phyloP scores from a whole-genome alignment of 2,113 vertebrate genomes.

The Etheostoma spectabile region DNA sequence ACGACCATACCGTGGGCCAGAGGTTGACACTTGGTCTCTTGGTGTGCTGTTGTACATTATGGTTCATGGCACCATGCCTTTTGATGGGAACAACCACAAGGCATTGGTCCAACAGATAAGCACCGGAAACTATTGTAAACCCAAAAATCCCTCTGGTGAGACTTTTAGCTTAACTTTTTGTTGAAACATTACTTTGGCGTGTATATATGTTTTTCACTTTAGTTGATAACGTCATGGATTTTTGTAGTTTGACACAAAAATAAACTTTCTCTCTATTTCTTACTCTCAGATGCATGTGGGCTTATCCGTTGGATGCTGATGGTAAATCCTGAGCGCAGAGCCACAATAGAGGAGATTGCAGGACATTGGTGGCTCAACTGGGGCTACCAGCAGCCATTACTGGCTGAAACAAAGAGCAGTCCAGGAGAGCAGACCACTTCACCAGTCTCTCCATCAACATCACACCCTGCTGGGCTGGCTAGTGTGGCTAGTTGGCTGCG shows the following conservation, averaged over 20 bases:
- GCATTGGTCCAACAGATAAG: slow-evolving; percentile 94
- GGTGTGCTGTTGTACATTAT: slow-evolving; percentile 95
- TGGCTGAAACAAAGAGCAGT: slow-evolving; percentile 82
- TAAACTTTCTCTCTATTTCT: background rate
- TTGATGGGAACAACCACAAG: slow-evolving; percentile 93
- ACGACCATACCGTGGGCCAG: slow-evolving; percentile 90
- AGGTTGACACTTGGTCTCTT: slow-evolving; percentile 99
- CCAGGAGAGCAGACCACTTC: slow-evolving; percentile 27
- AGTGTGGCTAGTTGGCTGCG: slow-evolving; percentile 91
- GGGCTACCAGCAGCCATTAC: slow-evolving; percentile 87
- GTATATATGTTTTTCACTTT: no score
- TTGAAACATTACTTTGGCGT: no score
- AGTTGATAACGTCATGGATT: background rate
- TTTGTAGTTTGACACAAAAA: background rate
- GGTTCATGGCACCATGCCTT: slow-evolving; percentile 96
- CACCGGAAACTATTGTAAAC: slow-evolving; percentile 90
- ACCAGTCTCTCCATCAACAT: background rate
- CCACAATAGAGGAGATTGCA: slow-evolving; percentile 94
- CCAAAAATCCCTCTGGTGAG: slow-evolving; percentile 90
- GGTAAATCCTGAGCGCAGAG: slow-evolving; percentile 95
- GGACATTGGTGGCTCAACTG: slow-evolving; percentile 99
- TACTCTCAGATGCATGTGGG: slow-evolving; percentile 90
- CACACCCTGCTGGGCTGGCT: slow-evolving; percentile 75
- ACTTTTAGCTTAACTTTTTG: background rate
- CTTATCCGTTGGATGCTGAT: slow-evolving; percentile 98